These are phyloP conservation scores for Dasysyrphus albostriatus DNA, from an alignment of 2,888 invertebrate species.

Conservation along the genomic window DNA sequence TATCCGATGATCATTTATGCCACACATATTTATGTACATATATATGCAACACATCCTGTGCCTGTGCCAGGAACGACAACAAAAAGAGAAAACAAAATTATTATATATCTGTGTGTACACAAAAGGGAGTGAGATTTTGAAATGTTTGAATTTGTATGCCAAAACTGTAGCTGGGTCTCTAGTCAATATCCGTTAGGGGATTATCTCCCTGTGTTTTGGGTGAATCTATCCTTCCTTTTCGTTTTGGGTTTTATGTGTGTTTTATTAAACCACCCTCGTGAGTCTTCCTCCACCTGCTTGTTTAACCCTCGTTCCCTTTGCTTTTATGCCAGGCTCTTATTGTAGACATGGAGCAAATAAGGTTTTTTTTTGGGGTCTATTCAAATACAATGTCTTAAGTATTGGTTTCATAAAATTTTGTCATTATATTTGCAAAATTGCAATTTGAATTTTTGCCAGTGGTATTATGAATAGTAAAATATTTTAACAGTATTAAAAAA, in stretches of 20 bases:
- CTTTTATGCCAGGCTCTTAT: not conserved
- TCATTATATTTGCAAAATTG: not conserved
- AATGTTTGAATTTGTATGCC: conserved; percentile 74
- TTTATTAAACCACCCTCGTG: conserved; percentile 63
- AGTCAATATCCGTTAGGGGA: conserved; percentile 74
- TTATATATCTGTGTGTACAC: conserved; percentile 10
- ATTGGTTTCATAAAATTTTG: conserved; percentile 21
- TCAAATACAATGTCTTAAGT: not conserved
- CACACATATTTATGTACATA: conserved; percentile 33
- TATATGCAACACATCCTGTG: conserved; percentile 31
- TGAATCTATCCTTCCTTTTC: conserved; percentile 47
- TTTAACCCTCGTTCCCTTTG: conserved; percentile 7
- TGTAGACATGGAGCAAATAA: not conserved
- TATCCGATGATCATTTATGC: conserved; percentile 71
- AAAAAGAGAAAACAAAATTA: not conserved
- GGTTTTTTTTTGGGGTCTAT: not conserved
- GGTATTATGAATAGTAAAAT: too few relatives aligned
- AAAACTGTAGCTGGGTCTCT: conserved; percentile 72
- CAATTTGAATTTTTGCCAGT: too few relatives aligned
- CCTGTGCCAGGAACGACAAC: not conserved
- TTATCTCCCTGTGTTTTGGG: conserved; percentile 59
- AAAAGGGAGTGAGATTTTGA: conserved; percentile 27
- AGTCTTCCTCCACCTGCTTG: conserved; percentile 55
- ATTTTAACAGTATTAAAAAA: too few relatives aligned
- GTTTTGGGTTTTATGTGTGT: conserved; percentile 48